phyloP scores from a whole-genome alignment of 2,797 vertebrate species.

The Mycteria americana region DNA sequence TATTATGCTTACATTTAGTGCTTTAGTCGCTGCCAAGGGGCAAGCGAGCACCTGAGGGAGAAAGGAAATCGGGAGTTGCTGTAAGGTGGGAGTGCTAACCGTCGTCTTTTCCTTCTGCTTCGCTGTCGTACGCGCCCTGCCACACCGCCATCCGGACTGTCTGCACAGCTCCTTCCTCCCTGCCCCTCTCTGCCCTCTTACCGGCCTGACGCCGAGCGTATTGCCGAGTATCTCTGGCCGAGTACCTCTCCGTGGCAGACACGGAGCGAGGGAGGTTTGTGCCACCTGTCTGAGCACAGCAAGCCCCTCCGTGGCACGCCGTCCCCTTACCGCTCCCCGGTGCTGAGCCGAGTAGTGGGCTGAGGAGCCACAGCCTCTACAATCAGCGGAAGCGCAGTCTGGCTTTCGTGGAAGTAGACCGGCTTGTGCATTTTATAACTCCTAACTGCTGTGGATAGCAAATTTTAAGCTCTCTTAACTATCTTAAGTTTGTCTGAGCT shows the following conservation, averaged over 20 bases:
- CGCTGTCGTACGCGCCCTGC: fast-evolving
- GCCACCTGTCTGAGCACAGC: neutral
- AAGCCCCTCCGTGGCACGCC: fast-evolving
- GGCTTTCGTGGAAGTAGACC: neutral
- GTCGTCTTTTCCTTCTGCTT: neutral
- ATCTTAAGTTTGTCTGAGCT: neutral
- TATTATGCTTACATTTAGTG: fast-evolving
- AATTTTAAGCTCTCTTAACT: neutral
- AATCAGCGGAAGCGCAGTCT: neutral
- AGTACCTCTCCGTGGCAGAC: neutral
- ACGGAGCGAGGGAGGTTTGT: fast-evolving
- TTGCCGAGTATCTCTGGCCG: neutral
- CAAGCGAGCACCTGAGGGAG: too few species aligned
- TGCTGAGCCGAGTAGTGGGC: neutral
- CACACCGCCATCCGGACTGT: too few species aligned
- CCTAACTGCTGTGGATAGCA: neutral
- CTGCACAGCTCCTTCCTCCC: neutral
- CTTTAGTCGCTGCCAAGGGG: neutral
- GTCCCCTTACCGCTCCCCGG: fast-evolving
- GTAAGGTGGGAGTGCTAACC: neutral
- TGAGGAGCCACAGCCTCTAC: neutral
- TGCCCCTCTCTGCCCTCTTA: neutral
- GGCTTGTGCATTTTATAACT: neutral
- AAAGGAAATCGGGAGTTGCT: neutral
- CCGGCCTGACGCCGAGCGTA: neutral